These are phyloP conservation scores for Lottia scabra DNA, from an alignment of 2,888 invertebrate species.

Conservation along the genomic window DNA sequence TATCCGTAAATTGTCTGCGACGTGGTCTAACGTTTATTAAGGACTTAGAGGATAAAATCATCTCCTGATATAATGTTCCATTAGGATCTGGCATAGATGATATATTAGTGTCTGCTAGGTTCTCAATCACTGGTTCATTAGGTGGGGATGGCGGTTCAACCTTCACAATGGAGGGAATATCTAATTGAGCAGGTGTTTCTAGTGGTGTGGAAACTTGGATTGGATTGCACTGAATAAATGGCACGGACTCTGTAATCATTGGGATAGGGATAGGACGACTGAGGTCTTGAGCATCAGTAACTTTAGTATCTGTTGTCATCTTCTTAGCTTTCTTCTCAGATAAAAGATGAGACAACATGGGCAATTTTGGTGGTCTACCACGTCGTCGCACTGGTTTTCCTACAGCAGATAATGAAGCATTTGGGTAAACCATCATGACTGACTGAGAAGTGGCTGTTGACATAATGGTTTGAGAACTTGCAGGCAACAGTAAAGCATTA, in stretches of 20 bases:
- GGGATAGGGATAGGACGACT: background rate
- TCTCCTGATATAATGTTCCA: slow-evolving; percentile 52
- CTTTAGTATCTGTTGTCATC: slow-evolving; percentile 22
- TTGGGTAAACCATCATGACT: slow-evolving; percentile 58
- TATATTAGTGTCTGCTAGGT: slow-evolving; percentile 31
- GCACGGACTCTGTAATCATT: background rate
- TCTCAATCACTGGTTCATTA: slow-evolving; percentile 31
- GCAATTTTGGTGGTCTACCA: slow-evolving; percentile 55
- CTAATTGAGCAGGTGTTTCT: background rate
- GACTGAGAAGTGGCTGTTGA: slow-evolving; percentile 32
- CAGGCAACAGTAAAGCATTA: background rate
- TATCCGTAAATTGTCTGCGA: slow-evolving; percentile 47
- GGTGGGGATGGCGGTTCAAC: background rate
- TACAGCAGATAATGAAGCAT: slow-evolving; percentile 37
- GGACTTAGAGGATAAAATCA: slow-evolving; percentile 52
- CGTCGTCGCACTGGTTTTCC: slow-evolving; percentile 49
- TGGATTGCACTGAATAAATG: background rate
- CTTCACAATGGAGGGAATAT: background rate
- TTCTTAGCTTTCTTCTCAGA: slow-evolving; percentile 35
- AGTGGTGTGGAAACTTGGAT: background rate
- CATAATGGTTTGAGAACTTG: background rate
- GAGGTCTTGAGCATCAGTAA: slow-evolving; percentile 1
- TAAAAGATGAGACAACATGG: slow-evolving; percentile 48
- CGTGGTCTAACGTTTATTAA: slow-evolving; percentile 51
- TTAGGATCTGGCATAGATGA: slow-evolving; percentile 11